These are phyloP conservation scores for Sycobia sp. DNA, from an alignment of 1,140 invertebrate species.

Conservation along the genomic window DNA sequence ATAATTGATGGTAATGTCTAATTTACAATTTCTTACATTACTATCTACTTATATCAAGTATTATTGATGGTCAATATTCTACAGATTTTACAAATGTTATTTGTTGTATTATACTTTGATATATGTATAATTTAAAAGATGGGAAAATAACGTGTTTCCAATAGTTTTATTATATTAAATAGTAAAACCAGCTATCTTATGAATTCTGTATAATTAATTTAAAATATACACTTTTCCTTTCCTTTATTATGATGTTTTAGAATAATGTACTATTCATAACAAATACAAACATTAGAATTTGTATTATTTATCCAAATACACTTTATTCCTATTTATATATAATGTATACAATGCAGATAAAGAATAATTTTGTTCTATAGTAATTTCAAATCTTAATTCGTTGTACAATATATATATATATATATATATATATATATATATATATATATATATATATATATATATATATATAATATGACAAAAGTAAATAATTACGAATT, in stretches of 20 bases:
- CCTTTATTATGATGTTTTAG: neutral
- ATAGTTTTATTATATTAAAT: neutral
- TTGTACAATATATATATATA: slow-evolving; percentile 19
- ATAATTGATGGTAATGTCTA: slow-evolving; percentile 8
- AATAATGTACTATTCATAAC: slow-evolving; percentile 12
- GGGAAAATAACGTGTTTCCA: neutral
- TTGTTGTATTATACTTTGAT: slow-evolving; percentile 7
- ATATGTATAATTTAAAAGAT: slow-evolving; percentile 24
- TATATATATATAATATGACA: no score
- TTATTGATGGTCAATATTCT: slow-evolving; percentile 20
- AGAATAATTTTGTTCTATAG: neutral
- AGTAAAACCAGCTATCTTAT: slow-evolving; percentile 4
- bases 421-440: no score
- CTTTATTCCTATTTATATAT: slow-evolving; percentile 7
- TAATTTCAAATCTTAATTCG: slow-evolving; percentile 10
- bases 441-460: no score
- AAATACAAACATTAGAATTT: slow-evolving; percentile 29
- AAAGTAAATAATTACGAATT: slow-evolving; percentile 9
- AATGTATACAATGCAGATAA: slow-evolving; percentile 15
- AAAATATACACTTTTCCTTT: slow-evolving; percentile 19
- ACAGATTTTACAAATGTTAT: slow-evolving; percentile 27
- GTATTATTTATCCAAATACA: slow-evolving; percentile 8
- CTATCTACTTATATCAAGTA: slow-evolving; percentile 14
- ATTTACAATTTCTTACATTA: slow-evolving; percentile 23
- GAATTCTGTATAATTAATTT: slow-evolving; percentile 18